Evolutionary conservation across 2,797 vertebrate genomes (phyloP).

Genomic region (Cetoscarus ocellatus): DNA sequence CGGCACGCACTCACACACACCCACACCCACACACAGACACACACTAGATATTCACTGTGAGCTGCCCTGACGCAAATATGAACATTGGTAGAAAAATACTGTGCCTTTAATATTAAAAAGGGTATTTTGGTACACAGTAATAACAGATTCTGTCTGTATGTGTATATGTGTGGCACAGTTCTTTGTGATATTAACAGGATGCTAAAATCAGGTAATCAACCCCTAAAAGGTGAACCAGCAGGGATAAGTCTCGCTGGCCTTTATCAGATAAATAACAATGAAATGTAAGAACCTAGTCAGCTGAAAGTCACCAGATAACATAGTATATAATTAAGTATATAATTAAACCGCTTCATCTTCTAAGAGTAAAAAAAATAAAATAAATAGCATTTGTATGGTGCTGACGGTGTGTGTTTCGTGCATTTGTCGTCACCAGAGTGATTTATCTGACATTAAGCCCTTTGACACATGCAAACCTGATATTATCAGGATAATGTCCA

Average conservation of each 20-base stretch:
- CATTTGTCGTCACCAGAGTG: too few species aligned
- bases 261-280: not conserved
- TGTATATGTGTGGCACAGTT: not conserved
- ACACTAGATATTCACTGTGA: conserved; percentile 12
- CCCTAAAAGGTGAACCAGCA: too few species aligned
- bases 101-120: not conserved
- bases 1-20: conserved; percentile 15
- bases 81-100: not conserved
- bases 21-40: conserved; percentile 10
- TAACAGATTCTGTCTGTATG: not conserved
- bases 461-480: too few species aligned
- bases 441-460: too few species aligned
- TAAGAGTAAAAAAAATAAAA: too few species aligned
- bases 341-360: too few species aligned
- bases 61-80: not conserved
- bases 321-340: too few species aligned
- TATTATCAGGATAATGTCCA: too few species aligned
- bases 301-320: too few species aligned
- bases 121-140: not conserved
- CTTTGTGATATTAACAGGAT: conserved; percentile 5
- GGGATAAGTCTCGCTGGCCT: conserved; percentile 16
- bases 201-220: not conserved
- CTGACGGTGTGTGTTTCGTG: too few species aligned
- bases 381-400: too few species aligned
- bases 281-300: too few species aligned